Conservation (phyloP, 2,113 vertebrate species). For the Hypocryptadius cinnamomeus region DNA sequence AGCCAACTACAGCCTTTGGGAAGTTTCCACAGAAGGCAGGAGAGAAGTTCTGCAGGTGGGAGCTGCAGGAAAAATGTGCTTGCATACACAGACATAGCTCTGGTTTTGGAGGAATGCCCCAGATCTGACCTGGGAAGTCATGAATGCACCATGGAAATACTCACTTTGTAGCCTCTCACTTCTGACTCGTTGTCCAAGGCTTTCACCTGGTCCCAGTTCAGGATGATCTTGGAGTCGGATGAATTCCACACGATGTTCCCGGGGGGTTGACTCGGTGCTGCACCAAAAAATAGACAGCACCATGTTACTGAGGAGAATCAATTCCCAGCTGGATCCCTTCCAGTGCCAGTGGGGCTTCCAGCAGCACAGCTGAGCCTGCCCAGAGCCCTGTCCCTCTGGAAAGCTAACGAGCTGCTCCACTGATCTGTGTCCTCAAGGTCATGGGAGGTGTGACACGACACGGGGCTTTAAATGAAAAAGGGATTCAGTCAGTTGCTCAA, state of each 20-base stretch:
- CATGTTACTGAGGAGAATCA: neutral
- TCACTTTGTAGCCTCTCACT: constrained; percentile 97
- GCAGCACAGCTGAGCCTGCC: neutral
- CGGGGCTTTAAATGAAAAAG: constrained; percentile 4
- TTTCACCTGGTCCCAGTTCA: constrained; percentile 98
- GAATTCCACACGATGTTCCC: constrained; percentile 95
- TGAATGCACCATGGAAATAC: neutral
- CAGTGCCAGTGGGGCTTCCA: neutral
- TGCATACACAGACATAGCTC: accelerated
- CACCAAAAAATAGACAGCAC: neutral
- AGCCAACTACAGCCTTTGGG: neutral
- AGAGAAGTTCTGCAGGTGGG: neutral
- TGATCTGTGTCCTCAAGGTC: constrained; percentile 41
- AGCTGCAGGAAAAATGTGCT: neutral
- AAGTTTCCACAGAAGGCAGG: neutral
- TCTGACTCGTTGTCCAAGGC: constrained; percentile 96
- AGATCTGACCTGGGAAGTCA: neutral
- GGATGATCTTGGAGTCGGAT: constrained; percentile 91
- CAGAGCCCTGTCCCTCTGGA: neutral
- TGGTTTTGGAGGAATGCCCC: neutral
- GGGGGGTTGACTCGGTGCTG: constrained; percentile 92
- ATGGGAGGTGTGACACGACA: constrained; percentile 22
- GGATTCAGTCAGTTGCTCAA: constrained; percentile 34
- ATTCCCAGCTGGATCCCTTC: neutral
- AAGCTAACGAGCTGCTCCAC: constrained; percentile 40